A percentile compares a stretch with the other conserved stretches of the same genome.
Evolutionary conservation across 2,888 invertebrate genomes (phyloP).

Genomic region (Hymenopus coronatus): DNA sequence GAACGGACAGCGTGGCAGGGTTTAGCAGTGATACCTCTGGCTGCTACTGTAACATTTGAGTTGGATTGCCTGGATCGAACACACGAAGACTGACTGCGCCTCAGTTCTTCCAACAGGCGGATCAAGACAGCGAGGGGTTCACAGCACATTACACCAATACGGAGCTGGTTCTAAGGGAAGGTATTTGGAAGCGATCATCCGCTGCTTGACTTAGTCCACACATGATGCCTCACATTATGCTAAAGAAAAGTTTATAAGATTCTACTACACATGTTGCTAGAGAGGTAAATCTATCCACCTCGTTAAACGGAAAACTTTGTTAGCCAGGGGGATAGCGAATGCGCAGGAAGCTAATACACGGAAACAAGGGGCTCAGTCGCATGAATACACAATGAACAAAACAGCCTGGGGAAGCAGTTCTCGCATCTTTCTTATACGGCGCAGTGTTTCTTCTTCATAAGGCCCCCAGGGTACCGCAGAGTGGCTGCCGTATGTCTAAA

Average conservation of each 20-base stretch:
- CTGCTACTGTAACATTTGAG: no score
- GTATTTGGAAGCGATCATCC: no score
- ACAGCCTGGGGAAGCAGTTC: not conserved
- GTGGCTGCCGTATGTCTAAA: not conserved
- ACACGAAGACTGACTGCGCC: no score
- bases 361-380: not conserved
- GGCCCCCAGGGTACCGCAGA: not conserved
- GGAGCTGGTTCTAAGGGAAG: no score
- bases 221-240: not conserved
- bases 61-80: no score
- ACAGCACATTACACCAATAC: no score
- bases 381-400: not conserved
- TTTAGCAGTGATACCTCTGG: no score
- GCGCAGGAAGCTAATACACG: not conserved
- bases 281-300: not conserved
- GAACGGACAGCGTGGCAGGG: no score
- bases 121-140: no score
- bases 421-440: not conserved
- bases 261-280: not conserved
- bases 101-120: no score
- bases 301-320: not conserved
- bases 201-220: no score
- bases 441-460: not conserved
- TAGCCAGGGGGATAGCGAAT: not conserved
- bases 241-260: not conserved